Evolutionary conservation across 2,113 vertebrate species (phyloP).

Genomic region (Sorex araneus): DNA sequence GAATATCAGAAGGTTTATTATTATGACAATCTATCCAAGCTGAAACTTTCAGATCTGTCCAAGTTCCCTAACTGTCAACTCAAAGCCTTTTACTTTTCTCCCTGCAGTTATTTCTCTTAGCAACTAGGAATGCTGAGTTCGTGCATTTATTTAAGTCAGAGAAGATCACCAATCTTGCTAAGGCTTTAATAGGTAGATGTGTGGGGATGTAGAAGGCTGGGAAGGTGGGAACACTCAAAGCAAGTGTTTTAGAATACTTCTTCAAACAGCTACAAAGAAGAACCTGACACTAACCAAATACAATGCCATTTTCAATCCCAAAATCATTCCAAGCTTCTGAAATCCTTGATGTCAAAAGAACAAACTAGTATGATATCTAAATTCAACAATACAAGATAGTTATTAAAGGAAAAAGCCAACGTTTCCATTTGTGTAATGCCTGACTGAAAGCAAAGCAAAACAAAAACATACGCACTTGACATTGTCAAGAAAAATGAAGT

Average conservation of each 20-base stretch:
- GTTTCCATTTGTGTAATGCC: background rate
- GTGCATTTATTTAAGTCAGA: background rate
- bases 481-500: conserved; percentile 43
- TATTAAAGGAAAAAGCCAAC: conserved; percentile 23
- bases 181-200: background rate
- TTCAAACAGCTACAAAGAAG: background rate
- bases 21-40: background rate
- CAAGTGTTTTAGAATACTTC: conserved; percentile 29
- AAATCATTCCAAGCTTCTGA: conserved; percentile 14
- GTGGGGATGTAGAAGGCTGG: background rate
- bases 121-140: background rate
- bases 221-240: background rate
- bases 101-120: background rate
- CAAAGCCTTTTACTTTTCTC: background rate
- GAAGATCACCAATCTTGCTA: background rate
- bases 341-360: conserved; percentile 42
- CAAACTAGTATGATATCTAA: background rate
- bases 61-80: background rate
- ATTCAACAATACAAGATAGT: background rate
- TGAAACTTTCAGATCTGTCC: background rate
- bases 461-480: background rate
- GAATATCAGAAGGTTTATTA: background rate
- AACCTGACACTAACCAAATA: background rate
- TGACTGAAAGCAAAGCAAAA: conserved; percentile 50
- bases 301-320: background rate